phyloP scores from a whole-genome alignment of 2,113 vertebrate genomes.

The Indri indri region DNA sequence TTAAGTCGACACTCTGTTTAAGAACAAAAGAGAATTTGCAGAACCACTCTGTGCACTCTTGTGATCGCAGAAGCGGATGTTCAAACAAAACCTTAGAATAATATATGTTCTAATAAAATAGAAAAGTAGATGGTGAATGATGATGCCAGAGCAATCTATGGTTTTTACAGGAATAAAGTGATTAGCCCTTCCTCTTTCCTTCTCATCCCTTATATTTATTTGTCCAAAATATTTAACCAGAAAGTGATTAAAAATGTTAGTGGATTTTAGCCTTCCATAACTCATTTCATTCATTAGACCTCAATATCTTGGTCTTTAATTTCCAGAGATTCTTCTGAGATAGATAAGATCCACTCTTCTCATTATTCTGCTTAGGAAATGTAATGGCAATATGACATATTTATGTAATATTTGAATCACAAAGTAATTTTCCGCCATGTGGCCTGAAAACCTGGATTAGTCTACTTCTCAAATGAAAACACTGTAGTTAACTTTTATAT shows the following conservation, averaged over 20 bases:
- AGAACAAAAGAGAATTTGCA: background rate
- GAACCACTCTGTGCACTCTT: background rate
- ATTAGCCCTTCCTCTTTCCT: background rate
- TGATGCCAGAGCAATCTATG: background rate
- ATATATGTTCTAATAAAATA: background rate
- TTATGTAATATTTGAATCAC: background rate
- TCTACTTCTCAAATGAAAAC: background rate
- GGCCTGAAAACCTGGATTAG: background rate
- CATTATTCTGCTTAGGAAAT: background rate
- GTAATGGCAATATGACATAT: background rate
- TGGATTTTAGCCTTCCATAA: background rate
- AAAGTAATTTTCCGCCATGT: background rate
- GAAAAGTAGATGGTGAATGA: background rate
- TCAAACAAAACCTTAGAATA: background rate
- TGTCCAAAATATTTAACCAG: conserved; percentile 25
- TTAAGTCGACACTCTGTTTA: background rate
- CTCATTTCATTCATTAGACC: background rate
- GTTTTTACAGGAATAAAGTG: background rate
- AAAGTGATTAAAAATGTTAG: background rate
- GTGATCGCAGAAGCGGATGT: background rate
- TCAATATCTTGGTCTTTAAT: conserved; percentile 14
- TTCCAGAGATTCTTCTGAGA: conserved; percentile 6
- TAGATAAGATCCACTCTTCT: background rate
- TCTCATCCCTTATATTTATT: background rate
- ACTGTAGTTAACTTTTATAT: background rate